phyloP scores from a whole-genome alignment of 2,888 invertebrate genomes.

The Drosophila rellima region DNA sequence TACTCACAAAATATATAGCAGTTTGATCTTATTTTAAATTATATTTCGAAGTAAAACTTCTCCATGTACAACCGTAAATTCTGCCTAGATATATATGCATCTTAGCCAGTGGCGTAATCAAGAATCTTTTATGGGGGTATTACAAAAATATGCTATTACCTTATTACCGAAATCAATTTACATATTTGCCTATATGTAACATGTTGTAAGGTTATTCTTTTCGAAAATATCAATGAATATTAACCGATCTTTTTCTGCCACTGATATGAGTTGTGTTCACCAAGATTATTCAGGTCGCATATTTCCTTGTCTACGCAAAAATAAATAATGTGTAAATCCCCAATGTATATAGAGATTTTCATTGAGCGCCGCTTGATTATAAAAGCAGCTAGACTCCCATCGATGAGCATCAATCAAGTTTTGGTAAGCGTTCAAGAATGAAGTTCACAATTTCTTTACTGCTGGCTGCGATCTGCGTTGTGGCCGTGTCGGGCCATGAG shows the following conservation, averaged over 20 bases:
- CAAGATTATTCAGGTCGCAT: constrained; percentile 7
- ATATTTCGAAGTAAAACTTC: too few relatives aligned
- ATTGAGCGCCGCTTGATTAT: constrained; percentile 16
- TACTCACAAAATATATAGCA: background rate
- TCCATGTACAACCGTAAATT: too few relatives aligned
- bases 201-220: too few relatives aligned
- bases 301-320: background rate
- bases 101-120: too few relatives aligned
- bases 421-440: constrained; percentile 20
- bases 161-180: too few relatives aligned
- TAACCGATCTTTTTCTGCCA: too few relatives aligned
- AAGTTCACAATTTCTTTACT: constrained; percentile 37
- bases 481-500: constrained; percentile 28
- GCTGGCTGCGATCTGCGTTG: constrained; percentile 29
- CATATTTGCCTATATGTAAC: too few relatives aligned
- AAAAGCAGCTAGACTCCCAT: constrained; percentile 8
- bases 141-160: too few relatives aligned
- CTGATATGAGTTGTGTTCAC: background rate
- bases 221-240: too few relatives aligned
- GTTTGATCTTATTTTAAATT: background rate
- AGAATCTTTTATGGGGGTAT: too few relatives aligned
- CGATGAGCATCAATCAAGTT: constrained; percentile 25
- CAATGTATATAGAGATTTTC: background rate
- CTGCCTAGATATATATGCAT: too few relatives aligned
- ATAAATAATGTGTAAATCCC: constrained; percentile 7